phyloP scores from a whole-genome alignment of 2,888 invertebrate species.

The Polia nebulosa region DNA sequence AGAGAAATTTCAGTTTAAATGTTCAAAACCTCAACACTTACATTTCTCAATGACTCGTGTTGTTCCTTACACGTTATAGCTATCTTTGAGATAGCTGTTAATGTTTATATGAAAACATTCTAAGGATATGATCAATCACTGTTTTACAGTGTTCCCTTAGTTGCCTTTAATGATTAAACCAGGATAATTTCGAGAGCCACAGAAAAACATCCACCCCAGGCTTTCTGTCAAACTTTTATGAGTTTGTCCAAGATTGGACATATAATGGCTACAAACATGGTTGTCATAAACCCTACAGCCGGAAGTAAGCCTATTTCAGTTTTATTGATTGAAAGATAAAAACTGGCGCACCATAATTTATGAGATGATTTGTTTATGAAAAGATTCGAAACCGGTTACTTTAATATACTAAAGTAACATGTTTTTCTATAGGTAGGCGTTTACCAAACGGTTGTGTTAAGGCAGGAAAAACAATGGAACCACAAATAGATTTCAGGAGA shows the following conservation, averaged over 20 bases:
- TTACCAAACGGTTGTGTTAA: slow-evolving; percentile 61
- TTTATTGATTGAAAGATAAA: slow-evolving; percentile 82
- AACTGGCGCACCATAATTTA: slow-evolving; percentile 71
- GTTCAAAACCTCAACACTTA: not conserved
- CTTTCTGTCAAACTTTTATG: slow-evolving; percentile 65
- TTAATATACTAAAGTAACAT: slow-evolving; percentile 63
- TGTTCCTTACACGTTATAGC: no score
- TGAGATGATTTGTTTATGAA: slow-evolving; percentile 70
- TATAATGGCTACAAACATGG: slow-evolving; percentile 64
- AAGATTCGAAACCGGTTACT: slow-evolving; percentile 60
- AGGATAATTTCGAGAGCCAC: slow-evolving; percentile 50
- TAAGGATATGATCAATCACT: not conserved
- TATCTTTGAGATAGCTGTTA: no score
- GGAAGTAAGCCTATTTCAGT: slow-evolving; percentile 80
- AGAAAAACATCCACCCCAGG: slow-evolving; percentile 39
- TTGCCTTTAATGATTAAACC: slow-evolving; percentile 35
- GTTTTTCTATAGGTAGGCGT: slow-evolving; percentile 52
- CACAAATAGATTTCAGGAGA: slow-evolving; percentile 43
- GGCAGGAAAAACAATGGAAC: slow-evolving; percentile 48
- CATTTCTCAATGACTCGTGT: not conserved
- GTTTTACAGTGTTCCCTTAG: slow-evolving; percentile 17
- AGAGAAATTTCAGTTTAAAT: not conserved
- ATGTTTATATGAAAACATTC: not conserved
- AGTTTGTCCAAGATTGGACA: slow-evolving; percentile 65
- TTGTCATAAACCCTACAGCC: slow-evolving; percentile 73